Conservation (phyloP, 2,797 vertebrate species). For the Loriculus beryllinus region DNA sequence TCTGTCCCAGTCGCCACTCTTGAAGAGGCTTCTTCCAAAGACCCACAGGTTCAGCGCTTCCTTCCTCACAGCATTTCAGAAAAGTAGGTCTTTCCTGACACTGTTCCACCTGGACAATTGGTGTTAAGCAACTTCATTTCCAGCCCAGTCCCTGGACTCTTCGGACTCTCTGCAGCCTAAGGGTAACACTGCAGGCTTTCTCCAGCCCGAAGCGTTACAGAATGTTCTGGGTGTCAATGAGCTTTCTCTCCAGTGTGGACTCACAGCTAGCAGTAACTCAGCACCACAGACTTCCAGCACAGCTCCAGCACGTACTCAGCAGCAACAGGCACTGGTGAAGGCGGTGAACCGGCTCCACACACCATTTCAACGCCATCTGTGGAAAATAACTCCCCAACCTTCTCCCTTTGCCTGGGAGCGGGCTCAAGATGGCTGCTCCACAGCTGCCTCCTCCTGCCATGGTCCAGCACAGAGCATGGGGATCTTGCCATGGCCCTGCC, state of each 20-base stretch:
- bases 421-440: background rate
- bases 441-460: background rate
- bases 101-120: background rate
- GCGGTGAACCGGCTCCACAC: background rate
- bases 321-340: background rate
- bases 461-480: background rate
- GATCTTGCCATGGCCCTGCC: background rate
- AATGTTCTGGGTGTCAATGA: fast-evolving
- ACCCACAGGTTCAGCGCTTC: background rate
- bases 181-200: background rate
- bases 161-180: fast-evolving
- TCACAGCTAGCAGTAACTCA: background rate
- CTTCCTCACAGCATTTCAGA: background rate
- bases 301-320: background rate
- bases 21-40: background rate
- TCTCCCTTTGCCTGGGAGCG: background rate
- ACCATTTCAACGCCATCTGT: fast-evolving
- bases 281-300: fast-evolving
- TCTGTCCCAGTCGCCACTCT: background rate
- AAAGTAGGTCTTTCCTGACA: background rate
- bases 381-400: background rate
- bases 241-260: fast-evolving
- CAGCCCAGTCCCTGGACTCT: background rate
- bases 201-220: background rate
- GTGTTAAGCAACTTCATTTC: background rate